Evolutionary conservation across 2,888 invertebrate genomes (phyloP).

Genomic region (Copidosoma aretas): DNA sequence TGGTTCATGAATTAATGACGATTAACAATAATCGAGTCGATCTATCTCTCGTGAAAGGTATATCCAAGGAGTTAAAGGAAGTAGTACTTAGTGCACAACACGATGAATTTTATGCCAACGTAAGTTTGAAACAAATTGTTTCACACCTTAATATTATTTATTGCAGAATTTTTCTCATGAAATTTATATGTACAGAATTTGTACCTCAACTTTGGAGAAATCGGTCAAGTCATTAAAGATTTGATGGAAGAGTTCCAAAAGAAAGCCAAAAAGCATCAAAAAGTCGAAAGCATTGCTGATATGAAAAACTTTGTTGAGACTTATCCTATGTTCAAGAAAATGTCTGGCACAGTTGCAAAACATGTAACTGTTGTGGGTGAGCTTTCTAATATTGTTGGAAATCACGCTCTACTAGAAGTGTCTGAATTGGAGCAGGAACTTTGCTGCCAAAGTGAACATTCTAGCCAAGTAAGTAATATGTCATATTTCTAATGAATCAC

Average conservation of each 20-base stretch:
- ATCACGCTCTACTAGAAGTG: conserved; percentile 82
- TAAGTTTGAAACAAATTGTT: conserved; percentile 55
- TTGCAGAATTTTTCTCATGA: background rate
- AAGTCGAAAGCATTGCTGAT: conserved; percentile 97
- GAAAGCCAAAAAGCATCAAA: conserved; percentile 93
- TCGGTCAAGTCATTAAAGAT: conserved; percentile 94
- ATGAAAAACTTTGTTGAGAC: conserved; percentile 99
- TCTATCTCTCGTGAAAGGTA: conserved; percentile 82
- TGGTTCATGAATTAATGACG: conserved; percentile 96
- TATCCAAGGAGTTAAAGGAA: conserved; percentile 88
- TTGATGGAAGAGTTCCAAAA: conserved; percentile 98
- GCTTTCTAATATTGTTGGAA: conserved; percentile 82
- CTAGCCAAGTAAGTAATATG: conserved; percentile 68
- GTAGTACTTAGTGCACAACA: conserved; percentile 94
- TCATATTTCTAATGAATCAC: background rate
- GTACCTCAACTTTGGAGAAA: conserved; percentile 97
- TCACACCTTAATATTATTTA: conserved; percentile 2
- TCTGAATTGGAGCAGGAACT: conserved; percentile 94
- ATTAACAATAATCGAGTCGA: conserved; percentile 89
- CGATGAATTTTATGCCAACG: conserved; percentile 95
- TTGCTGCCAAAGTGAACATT: conserved; percentile 85
- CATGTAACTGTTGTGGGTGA: conserved; percentile 98
- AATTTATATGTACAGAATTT: conserved; percentile 72
- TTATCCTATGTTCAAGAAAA: conserved; percentile 97
- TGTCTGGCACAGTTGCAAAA: conserved; percentile 95